Conservation (phyloP, 2,888 invertebrate species). For the Drosophila mimica region DNA sequence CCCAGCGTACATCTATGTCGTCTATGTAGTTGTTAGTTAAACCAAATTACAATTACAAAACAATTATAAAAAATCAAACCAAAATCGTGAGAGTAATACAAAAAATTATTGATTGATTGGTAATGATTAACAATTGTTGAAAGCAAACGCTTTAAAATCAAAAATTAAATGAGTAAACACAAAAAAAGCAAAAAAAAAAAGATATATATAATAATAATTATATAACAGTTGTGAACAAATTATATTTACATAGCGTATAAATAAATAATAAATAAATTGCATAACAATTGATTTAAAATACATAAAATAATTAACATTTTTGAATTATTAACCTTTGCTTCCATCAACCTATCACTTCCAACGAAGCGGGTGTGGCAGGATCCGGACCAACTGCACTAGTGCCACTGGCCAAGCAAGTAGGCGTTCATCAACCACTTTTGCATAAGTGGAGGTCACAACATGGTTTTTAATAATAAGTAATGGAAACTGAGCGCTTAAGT, state of each 20-base stretch:
- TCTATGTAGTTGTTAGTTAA: conserved; percentile 74
- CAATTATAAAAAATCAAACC: conserved; percentile 39
- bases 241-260: conserved; percentile 78
- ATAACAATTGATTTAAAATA: conserved; percentile 79
- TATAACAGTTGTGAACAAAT: conserved; percentile 80
- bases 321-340: background rate
- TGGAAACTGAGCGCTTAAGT: background rate
- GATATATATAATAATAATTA: conserved; percentile 57
- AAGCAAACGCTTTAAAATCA: conserved; percentile 74
- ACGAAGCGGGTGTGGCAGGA: background rate
- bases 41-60: conserved; percentile 66
- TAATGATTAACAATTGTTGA: conserved; percentile 64
- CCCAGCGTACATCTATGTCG: conserved; percentile 64
- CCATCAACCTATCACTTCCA: background rate
- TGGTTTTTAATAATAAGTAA: background rate
- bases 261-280: conserved; percentile 82
- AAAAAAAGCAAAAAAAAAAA: conserved; percentile 17
- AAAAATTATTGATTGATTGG: conserved; percentile 49
- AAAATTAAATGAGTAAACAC: conserved; percentile 42
- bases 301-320: background rate
- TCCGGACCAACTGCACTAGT: background rate
- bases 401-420: background rate
- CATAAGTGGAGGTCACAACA: background rate
- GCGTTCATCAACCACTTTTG: background rate
- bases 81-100: conserved; percentile 62